Conservation (phyloP, 2,113 vertebrate species). For the Chroicocephalus ridibundus region DNA sequence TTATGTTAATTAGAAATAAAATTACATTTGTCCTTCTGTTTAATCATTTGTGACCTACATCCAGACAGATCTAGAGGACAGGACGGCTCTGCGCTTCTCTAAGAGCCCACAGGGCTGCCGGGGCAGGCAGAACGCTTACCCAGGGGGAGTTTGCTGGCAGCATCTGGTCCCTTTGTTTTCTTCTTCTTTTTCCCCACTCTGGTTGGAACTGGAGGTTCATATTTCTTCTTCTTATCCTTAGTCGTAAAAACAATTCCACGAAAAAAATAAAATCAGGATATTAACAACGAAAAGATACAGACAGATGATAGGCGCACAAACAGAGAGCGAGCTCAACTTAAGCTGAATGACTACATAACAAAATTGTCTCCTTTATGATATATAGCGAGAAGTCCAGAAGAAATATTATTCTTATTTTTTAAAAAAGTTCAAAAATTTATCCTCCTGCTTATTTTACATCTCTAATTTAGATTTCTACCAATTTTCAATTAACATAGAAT, state of each 20-base stretch:
- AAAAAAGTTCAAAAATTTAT: not conserved
- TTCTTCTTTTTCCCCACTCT: slow-evolving; percentile 98
- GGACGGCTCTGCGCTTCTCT: rapidly evolving
- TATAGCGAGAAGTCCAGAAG: rapidly evolving
- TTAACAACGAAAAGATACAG: not conserved
- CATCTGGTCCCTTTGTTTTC: slow-evolving; percentile 97
- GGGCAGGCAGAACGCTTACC: slow-evolving; percentile 70
- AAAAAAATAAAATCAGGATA: not conserved
- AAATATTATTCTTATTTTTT: not conserved
- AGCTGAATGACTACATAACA: not conserved
- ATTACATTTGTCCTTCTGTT: not conserved
- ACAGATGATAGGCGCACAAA: rapidly evolving
- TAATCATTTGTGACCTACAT: not conserved
- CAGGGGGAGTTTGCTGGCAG: slow-evolving; percentile 94
- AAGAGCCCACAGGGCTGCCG: not conserved
- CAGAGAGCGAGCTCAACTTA: not conserved
- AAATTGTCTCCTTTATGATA: not conserved
- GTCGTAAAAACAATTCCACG: not conserved
- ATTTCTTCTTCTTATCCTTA: slow-evolving; percentile 99
- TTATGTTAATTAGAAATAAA: not conserved
- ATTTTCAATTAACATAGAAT: not conserved
- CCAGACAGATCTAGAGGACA: not conserved
- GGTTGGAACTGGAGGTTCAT: slow-evolving; percentile 97
- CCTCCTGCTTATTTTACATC: not conserved
- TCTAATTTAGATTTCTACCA: not conserved